Base-by-base conservation (phyloP, 1,140 invertebrate genomes). In the Prorops nasuta region DNA sequence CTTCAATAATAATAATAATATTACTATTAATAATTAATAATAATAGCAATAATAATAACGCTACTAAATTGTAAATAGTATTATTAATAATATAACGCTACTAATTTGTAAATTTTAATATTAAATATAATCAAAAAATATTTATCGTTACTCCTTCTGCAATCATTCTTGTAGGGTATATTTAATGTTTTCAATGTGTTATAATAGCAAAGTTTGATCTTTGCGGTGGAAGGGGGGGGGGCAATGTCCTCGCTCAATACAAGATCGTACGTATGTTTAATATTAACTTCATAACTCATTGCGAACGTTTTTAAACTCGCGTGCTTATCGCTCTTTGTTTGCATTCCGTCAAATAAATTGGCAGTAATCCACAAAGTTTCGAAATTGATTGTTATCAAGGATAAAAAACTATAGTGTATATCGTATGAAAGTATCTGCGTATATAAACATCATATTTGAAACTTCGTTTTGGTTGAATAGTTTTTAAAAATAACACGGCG, bases 61-160 rank as follows among this genome's bases (percentile, higher is more conserved):
- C 59, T 67, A 67, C 59, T 66, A 66, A 58, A 67, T 60, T 66
- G 67, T 67, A 69, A 69, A 71, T 62, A 71, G 60, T 68, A 71
- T 66, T 68, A 64, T 55, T 60, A 66, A 60, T 62, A 66, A 66
- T 67, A 64, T 69, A 70, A 72, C 57, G 60, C 62, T 71, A 69
- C 55, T 66, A 57, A 68, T 71, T 68, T 71, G 58, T 69, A 65
- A 74, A 72, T 67, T 63, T 64, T 71, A 71, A 58, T 67, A 66
- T 71, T 69, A 71, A 71, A 72, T 71, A 72, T 69, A 66, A 57
- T 72, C 66, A 62, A 72, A 74, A 72, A 71, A 71, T 70, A 71
- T 70, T 56, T 71, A 63, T 62, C 35, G 24, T 62, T 57, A 50
- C 56, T 47, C 52, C 43, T 59, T 10, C 56, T 54, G 47, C 54